A percentile compares a stretch with the other conserved stretches of the same genome.
Conservation (phyloP, 1,140 invertebrate species). For the Leptinotarsa undecemlineata region DNA sequence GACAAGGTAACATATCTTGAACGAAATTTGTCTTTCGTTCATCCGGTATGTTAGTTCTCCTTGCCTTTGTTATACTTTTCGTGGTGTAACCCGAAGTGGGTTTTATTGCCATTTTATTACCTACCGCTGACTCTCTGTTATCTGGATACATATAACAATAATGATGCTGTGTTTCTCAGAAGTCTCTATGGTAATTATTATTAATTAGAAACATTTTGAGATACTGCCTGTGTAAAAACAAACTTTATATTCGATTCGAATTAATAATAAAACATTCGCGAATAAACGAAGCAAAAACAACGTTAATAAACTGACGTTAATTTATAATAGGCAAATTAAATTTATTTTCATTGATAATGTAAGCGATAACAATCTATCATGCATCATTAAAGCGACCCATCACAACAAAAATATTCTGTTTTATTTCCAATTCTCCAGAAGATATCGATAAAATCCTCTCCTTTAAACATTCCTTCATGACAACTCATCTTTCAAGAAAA, state of each 20-base stretch:
- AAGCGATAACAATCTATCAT: not conserved
- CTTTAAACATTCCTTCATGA: not conserved
- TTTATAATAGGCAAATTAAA: conserved; percentile 6
- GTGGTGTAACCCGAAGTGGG: conserved; percentile 18
- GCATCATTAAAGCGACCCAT: not conserved
- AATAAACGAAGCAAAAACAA: not conserved
- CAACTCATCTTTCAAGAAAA: too few species aligned
- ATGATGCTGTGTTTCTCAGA: conserved; percentile 38
- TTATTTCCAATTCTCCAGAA: not conserved
- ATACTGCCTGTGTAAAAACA: conserved; percentile 12
- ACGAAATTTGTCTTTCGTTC: not conserved
- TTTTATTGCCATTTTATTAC: conserved; percentile 39
- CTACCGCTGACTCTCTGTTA: conserved; percentile 30
- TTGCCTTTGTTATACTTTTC: conserved; percentile 17
- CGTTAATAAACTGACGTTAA: conserved; percentile 3
- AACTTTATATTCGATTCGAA: conserved; percentile 12
- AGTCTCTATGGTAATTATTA: conserved; percentile 33
- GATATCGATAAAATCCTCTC: not conserved
- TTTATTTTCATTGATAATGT: not conserved
- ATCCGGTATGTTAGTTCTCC: not conserved
- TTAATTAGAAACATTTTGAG: conserved; percentile 35
- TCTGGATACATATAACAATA: conserved; percentile 34
- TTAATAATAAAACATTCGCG: conserved; percentile 10
- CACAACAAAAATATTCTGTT: not conserved
- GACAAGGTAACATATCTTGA: not conserved